Evolutionary conservation across 2,888 invertebrate genomes (phyloP).

Genomic region (Biston betularia): DNA sequence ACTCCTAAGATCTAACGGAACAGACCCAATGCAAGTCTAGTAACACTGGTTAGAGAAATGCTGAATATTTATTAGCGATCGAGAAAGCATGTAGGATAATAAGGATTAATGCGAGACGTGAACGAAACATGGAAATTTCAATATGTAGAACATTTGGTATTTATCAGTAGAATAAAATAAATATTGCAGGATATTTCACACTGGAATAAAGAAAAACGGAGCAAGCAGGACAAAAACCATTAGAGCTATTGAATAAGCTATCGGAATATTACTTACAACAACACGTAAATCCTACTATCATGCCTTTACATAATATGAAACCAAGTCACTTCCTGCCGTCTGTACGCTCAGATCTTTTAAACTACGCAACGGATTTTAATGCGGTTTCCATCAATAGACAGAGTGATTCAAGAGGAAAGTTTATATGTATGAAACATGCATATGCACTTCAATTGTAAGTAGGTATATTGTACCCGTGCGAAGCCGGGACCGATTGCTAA

Average conservation of each 20-base stretch:
- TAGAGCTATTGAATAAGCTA: too few species aligned
- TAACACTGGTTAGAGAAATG: slow-evolving; percentile 48
- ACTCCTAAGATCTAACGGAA: slow-evolving; percentile 58
- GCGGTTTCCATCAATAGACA: too few species aligned
- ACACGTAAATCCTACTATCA: neutral
- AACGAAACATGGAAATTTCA: slow-evolving; percentile 5
- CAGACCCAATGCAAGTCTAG: slow-evolving; percentile 41
- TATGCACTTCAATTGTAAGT: too few species aligned
- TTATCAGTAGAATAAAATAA: neutral
- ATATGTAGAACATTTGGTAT: neutral
- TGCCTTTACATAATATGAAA: too few species aligned
- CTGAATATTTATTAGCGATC: slow-evolving; percentile 41
- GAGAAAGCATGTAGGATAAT: slow-evolving; percentile 35
- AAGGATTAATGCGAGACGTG: slow-evolving; percentile 21
- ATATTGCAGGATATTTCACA: neutral
- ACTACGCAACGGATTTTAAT: too few species aligned
- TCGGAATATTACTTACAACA: neutral
- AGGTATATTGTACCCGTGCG: too few species aligned
- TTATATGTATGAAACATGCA: too few species aligned
- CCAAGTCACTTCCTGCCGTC: too few species aligned
- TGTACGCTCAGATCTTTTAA: too few species aligned
- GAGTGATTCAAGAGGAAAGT: too few species aligned
- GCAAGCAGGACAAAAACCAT: neutral
- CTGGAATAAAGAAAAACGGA: neutral
- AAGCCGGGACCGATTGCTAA: too few species aligned